Percentiles rank a stretch among this genome's conserved stretches.
These are phyloP conservation scores for Thunnus albacares DNA, from an alignment of 2,797 vertebrate genomes.

Conservation along the genomic window DNA sequence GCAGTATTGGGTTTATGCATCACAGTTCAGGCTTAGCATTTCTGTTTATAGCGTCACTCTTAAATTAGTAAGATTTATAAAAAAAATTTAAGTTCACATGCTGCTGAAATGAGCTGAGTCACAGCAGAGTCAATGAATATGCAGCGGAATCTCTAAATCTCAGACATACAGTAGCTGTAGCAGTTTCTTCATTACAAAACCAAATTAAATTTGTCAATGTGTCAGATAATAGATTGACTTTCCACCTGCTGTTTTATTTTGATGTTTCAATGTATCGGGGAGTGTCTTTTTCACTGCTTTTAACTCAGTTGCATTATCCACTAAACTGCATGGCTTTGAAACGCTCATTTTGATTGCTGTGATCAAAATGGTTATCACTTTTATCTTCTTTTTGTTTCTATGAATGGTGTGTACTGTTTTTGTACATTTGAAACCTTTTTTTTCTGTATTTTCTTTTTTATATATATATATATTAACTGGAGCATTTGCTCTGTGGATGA, in stretches of 20 bases:
- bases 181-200: neutral
- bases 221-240: slow-evolving; percentile 57
- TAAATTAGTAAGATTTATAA: neutral
- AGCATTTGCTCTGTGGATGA: slow-evolving; percentile 23
- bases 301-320: slow-evolving; percentile 38
- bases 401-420: slow-evolving; percentile 41
- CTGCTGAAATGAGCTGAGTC: neutral
- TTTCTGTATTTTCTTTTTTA: slow-evolving; percentile 46
- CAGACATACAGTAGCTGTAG: neutral
- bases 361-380: slow-evolving; percentile 75
- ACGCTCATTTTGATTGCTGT: slow-evolving; percentile 76
- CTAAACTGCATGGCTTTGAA: slow-evolving; percentile 75
- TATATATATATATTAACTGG: slow-evolving; percentile 20
- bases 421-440: slow-evolving; percentile 37
- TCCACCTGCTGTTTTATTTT: slow-evolving; percentile 23
- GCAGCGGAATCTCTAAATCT: neutral
- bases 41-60: slow-evolving; percentile 1
- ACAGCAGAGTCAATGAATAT: neutral
- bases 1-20: slow-evolving; percentile 27
- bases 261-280: slow-evolving; percentile 28
- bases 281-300: slow-evolving; percentile 30
- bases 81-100: neutral
- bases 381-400: slow-evolving; percentile 21
- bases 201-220: slow-evolving; percentile 20
- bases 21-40: neutral